phyloP scores from a whole-genome alignment of 2,113 vertebrate genomes.

The Semnopithecus entellus region DNA sequence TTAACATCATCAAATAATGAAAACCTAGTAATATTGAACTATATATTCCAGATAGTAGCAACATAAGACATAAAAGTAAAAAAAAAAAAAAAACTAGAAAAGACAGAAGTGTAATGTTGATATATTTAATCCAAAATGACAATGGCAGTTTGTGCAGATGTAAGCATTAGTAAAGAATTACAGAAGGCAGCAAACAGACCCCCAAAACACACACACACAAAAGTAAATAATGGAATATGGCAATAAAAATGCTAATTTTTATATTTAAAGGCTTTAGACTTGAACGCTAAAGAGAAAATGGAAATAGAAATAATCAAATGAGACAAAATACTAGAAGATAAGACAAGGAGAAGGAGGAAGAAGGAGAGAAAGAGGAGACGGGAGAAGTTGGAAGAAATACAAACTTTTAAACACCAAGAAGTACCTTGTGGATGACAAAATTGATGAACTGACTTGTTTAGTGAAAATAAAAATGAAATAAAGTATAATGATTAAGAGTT shows the following conservation, averaged over 20 bases:
- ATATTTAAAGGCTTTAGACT: background rate
- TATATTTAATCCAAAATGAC: background rate
- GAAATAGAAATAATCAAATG: background rate
- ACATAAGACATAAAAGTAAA: background rate
- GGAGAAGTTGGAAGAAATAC: background rate
- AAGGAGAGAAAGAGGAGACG: background rate
- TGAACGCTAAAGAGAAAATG: background rate
- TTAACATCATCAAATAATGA: background rate
- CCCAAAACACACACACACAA: background rate
- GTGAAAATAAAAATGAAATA: background rate
- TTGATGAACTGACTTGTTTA: background rate
- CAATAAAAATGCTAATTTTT: background rate
- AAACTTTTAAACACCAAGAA: background rate
- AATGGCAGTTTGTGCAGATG: background rate
- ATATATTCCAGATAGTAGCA: background rate
- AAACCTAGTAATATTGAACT: background rate
- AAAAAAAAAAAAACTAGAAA: background rate
- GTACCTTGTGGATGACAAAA: background rate
- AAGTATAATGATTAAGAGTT: background rate
- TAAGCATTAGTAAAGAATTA: background rate
- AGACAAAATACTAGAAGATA: background rate
- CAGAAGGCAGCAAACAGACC: background rate
- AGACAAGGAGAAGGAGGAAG: background rate
- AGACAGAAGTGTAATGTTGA: background rate
- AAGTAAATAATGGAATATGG: background rate